Conservation (phyloP, 2,113 vertebrate species). For the Tachysurus fulvidraco region DNA sequence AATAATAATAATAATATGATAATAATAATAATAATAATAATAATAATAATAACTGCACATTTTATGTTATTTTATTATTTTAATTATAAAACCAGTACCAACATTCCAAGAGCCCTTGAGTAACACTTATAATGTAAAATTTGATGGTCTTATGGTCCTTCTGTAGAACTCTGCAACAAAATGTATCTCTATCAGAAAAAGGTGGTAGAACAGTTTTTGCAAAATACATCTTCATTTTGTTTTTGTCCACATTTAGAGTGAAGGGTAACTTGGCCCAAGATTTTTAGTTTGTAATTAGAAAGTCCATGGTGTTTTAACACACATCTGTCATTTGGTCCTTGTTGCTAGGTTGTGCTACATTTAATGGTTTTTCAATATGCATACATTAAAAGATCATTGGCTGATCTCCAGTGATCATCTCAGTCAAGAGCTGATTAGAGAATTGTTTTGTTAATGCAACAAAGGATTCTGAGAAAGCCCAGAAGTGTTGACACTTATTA, state of each 20-base stretch:
- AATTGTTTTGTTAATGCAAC: conserved; percentile 69
- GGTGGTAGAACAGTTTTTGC: background rate
- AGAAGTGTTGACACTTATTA: conserved; percentile 73
- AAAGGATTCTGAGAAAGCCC: conserved; percentile 67
- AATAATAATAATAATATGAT: background rate
- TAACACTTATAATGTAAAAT: background rate
- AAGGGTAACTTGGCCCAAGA: conserved; percentile 1
- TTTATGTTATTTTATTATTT: too few relatives aligned
- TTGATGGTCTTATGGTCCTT: background rate
- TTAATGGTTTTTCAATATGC: conserved; percentile 66
- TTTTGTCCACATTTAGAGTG: background rate
- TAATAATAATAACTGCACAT: too few relatives aligned
- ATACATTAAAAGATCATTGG: conserved; percentile 72
- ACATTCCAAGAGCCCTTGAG: background rate
- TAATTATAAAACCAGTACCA: background rate
- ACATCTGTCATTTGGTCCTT: conserved; percentile 55
- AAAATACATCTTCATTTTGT: background rate
- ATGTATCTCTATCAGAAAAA: background rate
- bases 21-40: too few relatives aligned
- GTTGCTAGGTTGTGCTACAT: conserved; percentile 56
- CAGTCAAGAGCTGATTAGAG: conserved; percentile 76
- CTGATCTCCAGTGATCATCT: conserved; percentile 67
- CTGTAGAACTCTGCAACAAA: background rate
- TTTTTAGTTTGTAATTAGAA: conserved; percentile 32
- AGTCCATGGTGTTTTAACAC: conserved; percentile 34